A percentile compares a stretch with the other conserved stretches of the same genome.
phyloP scores from a whole-genome alignment of 2,113 vertebrate genomes.

The Chaenocephalus aceratus region DNA sequence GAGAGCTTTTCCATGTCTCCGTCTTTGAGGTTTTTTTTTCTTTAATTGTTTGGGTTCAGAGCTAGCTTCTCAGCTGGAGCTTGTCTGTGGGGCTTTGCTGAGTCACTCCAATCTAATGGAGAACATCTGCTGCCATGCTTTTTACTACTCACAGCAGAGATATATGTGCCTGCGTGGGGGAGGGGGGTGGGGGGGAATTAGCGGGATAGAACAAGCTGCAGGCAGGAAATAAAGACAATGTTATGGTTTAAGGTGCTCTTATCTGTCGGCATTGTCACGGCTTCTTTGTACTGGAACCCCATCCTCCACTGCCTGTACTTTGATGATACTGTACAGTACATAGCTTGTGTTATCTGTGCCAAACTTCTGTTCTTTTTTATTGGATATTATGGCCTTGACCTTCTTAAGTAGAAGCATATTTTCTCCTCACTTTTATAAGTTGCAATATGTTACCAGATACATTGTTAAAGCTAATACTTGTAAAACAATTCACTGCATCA shows the following conservation, averaged over 20 bases:
- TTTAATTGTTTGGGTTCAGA: slow-evolving; percentile 53
- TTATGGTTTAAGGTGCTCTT: slow-evolving; percentile 1
- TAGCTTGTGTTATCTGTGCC: not conserved
- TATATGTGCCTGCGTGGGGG: not conserved
- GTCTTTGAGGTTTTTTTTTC: slow-evolving; percentile 20
- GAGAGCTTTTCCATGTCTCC: slow-evolving; percentile 50
- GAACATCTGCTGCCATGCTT: slow-evolving; percentile 74
- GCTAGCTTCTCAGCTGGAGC: slow-evolving; percentile 57
- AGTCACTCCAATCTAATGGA: slow-evolving; percentile 70
- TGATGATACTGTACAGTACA: not conserved
- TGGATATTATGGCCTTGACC: not conserved
- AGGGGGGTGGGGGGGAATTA: slow-evolving; percentile 22
- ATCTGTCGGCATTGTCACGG: not conserved
- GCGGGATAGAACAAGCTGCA: slow-evolving; percentile 8
- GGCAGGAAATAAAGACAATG: slow-evolving; percentile 23
- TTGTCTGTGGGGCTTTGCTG: slow-evolving; percentile 66
- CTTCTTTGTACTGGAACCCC: not conserved
- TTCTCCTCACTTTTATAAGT: not conserved
- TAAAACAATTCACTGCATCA: not conserved
- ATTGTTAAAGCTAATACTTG: not conserved
- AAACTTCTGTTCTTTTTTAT: not conserved
- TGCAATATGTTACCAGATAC: not conserved
- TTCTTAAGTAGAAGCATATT: not conserved
- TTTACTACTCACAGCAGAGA: slow-evolving; percentile 41
- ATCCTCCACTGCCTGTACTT: not conserved